Percentiles rank a stretch among this genome's conserved stretches.
phyloP scores from a whole-genome alignment of 2,113 vertebrate species.

The Platysternon megacephalum region DNA sequence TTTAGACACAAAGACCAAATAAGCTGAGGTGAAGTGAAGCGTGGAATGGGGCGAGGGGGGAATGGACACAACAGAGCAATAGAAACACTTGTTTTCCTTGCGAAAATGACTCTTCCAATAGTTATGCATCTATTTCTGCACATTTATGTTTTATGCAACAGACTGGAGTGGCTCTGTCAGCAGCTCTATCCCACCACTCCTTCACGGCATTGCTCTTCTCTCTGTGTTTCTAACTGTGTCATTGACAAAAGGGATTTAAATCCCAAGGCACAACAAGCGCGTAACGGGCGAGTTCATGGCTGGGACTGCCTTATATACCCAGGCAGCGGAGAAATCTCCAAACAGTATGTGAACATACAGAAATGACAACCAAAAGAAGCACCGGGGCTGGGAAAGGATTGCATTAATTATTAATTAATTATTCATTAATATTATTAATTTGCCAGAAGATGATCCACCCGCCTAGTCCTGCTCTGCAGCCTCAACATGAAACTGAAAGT shows the following conservation, averaged over 20 bases:
- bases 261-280: accelerated
- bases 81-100: neutral
- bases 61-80: neutral
- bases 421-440: neutral
- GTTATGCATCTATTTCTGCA: neutral
- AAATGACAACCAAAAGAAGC: neutral
- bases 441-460: neutral
- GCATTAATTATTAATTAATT: too few relatives aligned
- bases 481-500: neutral
- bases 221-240: neutral
- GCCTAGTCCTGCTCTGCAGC: neutral
- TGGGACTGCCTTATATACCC: accelerated
- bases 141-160: accelerated
- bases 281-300: neutral
- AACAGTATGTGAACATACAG: accelerated
- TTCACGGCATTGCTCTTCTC: neutral
- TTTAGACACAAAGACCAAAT: neutral
- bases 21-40: neutral
- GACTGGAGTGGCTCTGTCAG: accelerated
- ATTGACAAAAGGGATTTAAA: neutral
- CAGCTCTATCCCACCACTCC: neutral
- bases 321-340: neutral
- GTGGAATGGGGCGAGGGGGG: too few relatives aligned
- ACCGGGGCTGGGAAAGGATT: neutral
- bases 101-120: accelerated